Percentiles rank a stretch among this genome's conserved stretches.
Conservation (phyloP, 2,888 invertebrate species). For the Trileptium ribeirensis region DNA sequence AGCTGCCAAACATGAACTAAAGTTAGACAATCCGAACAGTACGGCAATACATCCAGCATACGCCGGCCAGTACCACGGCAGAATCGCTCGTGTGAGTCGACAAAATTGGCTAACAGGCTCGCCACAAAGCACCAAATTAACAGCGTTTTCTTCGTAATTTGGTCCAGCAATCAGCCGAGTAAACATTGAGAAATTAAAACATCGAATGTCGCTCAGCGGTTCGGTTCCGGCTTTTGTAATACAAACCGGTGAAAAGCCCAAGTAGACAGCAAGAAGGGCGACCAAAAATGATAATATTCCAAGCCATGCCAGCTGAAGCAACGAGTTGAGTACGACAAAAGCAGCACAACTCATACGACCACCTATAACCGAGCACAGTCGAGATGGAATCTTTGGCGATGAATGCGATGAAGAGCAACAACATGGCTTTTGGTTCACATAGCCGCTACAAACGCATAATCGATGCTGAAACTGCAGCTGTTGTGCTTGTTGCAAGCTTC, state of each 20-base stretch:
- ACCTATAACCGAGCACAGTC: neutral
- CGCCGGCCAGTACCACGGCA: conserved; percentile 25
- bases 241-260: conserved; percentile 20
- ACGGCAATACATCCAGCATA: conserved; percentile 14
- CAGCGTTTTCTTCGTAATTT: neutral
- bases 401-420: no score
- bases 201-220: neutral
- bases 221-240: conserved; percentile 14
- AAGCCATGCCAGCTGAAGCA: conserved; percentile 19
- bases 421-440: neutral
- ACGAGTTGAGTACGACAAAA: conserved; percentile 7
- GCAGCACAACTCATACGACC: neutral
- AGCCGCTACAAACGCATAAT: no score
- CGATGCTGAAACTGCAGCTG: neutral
- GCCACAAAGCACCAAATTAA: conserved; percentile 20
- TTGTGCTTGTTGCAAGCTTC: neutral
- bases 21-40: conserved; percentile 18
- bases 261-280: conserved; percentile 11
- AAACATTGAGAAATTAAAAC: conserved; percentile 23
- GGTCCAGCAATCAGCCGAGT: neutral
- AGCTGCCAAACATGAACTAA: conserved; percentile 13
- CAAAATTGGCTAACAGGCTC: conserved; percentile 18
- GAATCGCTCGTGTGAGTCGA: conserved; percentile 2
- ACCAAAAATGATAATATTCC: conserved; percentile 18
- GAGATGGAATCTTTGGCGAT: neutral